phyloP scores from a whole-genome alignment of 1,140 invertebrate species.

The Leptonema lineaticorne region DNA sequence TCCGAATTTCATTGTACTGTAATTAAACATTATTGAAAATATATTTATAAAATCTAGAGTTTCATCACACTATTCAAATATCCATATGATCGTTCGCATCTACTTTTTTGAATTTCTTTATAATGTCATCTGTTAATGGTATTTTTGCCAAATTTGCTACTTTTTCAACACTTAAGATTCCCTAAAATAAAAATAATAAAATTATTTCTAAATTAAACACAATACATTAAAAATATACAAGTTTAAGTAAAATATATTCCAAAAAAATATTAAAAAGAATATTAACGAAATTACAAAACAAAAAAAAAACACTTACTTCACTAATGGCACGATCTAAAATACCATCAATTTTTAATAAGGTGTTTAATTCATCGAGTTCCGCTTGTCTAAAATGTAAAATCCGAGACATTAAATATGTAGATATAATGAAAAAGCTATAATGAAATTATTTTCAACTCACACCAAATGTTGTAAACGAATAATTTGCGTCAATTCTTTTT shows the following conservation, averaged over 20 bases:
- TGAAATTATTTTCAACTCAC: neutral
- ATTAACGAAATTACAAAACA: neutral
- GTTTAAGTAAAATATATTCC: too few species aligned
- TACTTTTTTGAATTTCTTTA: neutral
- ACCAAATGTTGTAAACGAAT: constrained; percentile 4
- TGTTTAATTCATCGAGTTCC: constrained; percentile 44
- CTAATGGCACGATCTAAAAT: constrained; percentile 36
- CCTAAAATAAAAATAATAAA: constrained; percentile 16
- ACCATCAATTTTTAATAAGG: constrained; percentile 43
- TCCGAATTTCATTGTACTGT: neutral
- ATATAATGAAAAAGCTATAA: neutral
- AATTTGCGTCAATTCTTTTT: constrained; percentile 9
- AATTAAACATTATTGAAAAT: too few species aligned
- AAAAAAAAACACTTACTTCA: constrained; percentile 34
- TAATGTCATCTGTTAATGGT: neutral
- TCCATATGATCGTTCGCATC: neutral
- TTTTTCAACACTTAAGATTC: neutral
- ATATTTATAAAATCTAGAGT: neutral
- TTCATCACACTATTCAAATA: neutral
- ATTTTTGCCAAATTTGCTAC: neutral
- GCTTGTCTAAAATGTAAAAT: constrained; percentile 18
- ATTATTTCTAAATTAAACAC: neutral
- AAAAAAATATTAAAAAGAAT: too few species aligned
- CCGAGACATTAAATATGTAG: neutral
- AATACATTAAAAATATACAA: too few species aligned